Conservation (phyloP, 2,797 vertebrate species). For the Falco concolor region DNA sequence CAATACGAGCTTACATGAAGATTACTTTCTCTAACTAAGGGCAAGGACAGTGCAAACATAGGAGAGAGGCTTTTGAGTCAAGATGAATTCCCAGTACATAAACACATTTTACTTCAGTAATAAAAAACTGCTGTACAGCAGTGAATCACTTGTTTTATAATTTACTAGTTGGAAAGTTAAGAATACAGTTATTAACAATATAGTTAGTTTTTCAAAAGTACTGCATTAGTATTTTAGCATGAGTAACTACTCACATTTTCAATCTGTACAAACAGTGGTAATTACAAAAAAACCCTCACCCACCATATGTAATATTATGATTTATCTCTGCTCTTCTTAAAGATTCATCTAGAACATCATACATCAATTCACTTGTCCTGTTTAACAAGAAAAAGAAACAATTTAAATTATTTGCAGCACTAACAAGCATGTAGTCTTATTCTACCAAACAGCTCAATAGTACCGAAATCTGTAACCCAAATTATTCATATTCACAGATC, state of each 20-base stretch:
- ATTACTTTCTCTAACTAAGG: neutral
- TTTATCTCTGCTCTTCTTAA: conserved; percentile 95
- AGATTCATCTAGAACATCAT: conserved; percentile 95
- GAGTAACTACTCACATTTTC: neutral
- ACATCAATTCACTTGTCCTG: conserved; percentile 93
- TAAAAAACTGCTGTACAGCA: neutral
- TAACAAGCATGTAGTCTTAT: neutral
- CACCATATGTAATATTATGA: conserved; percentile 97
- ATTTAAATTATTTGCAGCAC: conserved; percentile 33
- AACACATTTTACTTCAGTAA: neutral
- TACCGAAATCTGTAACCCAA: neutral
- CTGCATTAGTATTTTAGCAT: neutral
- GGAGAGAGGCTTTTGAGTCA: neutral
- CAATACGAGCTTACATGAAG: neutral
- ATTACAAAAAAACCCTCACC: conserved; percentile 46
- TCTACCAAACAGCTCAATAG: neutral
- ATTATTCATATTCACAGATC: neutral
- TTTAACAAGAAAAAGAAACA: conserved; percentile 60
- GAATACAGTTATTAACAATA: neutral
- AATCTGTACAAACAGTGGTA: neutral
- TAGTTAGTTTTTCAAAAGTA: neutral
- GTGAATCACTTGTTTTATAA: neutral
- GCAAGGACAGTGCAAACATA: neutral
- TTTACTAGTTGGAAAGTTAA: neutral
- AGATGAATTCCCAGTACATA: neutral